Conservation (phyloP, 2,113 vertebrate species). For the Tachycineta bicolor region DNA sequence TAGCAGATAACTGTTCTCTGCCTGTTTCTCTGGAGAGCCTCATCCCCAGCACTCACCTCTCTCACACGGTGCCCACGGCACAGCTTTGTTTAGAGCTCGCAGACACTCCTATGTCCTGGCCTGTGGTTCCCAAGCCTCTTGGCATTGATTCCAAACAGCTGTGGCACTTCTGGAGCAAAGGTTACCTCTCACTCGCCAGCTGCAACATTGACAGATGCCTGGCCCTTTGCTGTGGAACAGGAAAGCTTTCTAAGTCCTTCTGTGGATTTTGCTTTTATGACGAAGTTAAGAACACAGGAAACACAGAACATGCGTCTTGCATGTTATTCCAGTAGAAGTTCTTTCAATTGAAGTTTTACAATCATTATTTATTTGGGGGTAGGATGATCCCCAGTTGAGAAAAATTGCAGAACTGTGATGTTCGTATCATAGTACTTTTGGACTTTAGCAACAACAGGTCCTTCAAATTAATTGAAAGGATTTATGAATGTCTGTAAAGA, state of each 20-base stretch:
- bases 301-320: neutral
- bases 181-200: neutral
- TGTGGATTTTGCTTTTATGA: neutral
- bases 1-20: neutral
- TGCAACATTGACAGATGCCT: neutral
- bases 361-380: neutral
- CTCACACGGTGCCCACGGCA: neutral
- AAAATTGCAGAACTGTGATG: neutral
- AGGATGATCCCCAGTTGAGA: neutral
- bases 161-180: neutral
- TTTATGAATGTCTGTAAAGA: neutral
- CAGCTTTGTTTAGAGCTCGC: neutral
- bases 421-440: neutral
- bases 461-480: neutral
- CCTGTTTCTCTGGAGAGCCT: neutral
- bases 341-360: neutral
- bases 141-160: neutral
- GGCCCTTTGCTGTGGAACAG: neutral
- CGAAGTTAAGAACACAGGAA: neutral
- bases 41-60: neutral
- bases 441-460: neutral
- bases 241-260: neutral
- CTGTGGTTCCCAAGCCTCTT: neutral
- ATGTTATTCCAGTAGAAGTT: neutral
- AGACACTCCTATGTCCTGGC: neutral